These are phyloP conservation scores for Sebastes dallii DNA, from an alignment of 2,797 vertebrate genomes.

Conservation along the genomic window DNA sequence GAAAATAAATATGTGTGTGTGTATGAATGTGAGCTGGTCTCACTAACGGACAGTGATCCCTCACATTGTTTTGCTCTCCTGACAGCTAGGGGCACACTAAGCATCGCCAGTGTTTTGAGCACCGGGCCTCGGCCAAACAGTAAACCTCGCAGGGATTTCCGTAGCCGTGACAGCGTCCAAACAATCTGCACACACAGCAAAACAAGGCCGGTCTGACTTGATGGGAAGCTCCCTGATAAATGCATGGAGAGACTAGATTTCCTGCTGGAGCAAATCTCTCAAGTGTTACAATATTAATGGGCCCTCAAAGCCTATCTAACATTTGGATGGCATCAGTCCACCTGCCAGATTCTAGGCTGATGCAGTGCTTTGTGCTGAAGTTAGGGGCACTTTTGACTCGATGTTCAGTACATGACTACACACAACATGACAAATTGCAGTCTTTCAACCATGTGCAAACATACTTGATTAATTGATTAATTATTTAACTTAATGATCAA, in stretches of 20 bases:
- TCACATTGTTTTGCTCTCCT: conserved; percentile 68
- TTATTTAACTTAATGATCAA: background rate
- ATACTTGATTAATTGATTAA: background rate
- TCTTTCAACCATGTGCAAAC: background rate
- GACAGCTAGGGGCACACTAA: conserved; percentile 63
- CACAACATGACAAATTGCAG: background rate
- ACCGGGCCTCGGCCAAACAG: conserved; percentile 63
- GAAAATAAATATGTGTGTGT: conserved; percentile 26
- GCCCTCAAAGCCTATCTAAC: conserved; percentile 42
- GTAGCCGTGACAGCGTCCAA: conserved; percentile 69
- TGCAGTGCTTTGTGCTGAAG: background rate
- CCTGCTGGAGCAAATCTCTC: conserved; percentile 46
- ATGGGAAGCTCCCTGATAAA: conserved; percentile 63
- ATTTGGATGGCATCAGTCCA: conserved; percentile 21
- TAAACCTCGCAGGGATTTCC: conserved; percentile 69
- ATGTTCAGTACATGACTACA: background rate
- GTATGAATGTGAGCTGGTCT: conserved; percentile 49
- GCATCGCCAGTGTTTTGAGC: conserved; percentile 56
- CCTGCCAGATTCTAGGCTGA: conserved; percentile 13
- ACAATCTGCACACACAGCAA: conserved; percentile 66
- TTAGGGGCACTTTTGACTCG: background rate
- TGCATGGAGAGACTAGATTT: conserved; percentile 42
- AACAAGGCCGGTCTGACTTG: conserved; percentile 58
- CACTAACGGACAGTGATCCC: conserved; percentile 70
- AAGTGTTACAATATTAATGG: conserved; percentile 59